These are phyloP conservation scores for Peromyscus maniculatus DNA, from an alignment of 2,113 vertebrate genomes.

Conservation along the genomic window DNA sequence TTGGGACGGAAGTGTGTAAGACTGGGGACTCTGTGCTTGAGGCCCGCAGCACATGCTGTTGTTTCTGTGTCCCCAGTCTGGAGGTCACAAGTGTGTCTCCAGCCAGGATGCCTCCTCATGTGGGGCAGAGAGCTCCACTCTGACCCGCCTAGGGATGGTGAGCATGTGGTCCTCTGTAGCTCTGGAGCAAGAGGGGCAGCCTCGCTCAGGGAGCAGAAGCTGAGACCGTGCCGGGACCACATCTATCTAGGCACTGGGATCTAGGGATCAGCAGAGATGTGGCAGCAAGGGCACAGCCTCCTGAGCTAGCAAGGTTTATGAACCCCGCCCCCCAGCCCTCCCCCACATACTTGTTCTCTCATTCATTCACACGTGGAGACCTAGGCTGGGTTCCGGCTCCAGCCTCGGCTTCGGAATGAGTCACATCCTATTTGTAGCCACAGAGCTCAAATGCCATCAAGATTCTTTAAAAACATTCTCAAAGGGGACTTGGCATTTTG, in stretches of 20 bases:
- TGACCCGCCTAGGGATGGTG: background rate
- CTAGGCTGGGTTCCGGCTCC: background rate
- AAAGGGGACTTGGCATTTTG: background rate
- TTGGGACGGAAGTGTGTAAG: background rate
- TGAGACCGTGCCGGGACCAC: background rate
- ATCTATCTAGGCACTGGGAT: background rate
- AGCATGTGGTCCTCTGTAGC: rapidly evolving
- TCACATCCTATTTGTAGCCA: conserved; percentile 18
- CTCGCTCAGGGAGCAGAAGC: background rate
- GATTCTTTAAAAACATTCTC: background rate
- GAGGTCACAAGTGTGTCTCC: background rate
- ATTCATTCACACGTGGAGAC: background rate
- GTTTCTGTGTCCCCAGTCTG: background rate
- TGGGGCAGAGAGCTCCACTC: background rate
- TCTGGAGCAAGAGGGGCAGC: no score
- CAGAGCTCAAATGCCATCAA: background rate
- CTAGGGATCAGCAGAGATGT: background rate
- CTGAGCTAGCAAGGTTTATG: background rate
- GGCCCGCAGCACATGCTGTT: background rate
- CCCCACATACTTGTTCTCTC: background rate
- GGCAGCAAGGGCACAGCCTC: background rate
- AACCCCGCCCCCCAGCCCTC: background rate
- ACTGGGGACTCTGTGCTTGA: background rate
- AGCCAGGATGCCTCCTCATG: background rate
- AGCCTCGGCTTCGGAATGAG: background rate